Base-by-base conservation (phyloP, 2,797 vertebrate genomes). In the Prionace glauca region DNA sequence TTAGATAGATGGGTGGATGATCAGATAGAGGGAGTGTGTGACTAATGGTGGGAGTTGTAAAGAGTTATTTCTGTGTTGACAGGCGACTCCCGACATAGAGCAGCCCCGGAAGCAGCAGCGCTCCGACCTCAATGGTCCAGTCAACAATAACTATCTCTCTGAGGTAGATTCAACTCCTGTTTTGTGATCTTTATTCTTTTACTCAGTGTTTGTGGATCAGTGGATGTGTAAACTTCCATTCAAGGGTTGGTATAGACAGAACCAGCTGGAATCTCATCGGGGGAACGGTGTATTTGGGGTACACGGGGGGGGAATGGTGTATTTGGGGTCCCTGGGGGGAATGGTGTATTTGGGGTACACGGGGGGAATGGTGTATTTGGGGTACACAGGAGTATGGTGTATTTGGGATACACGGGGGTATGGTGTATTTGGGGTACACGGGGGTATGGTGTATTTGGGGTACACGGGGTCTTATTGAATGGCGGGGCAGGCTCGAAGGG, bases 71-170 rank as follows among this genome's bases (percentile, higher is more conserved):
- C 32, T n/a, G 56, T 94, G 45, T 22, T 96, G 96, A 95, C 96
- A 99, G 99, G 98, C 98, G 96, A 98, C 98, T 97, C 98, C 99
- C 87, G 97, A 98, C 95, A 97, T 98, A 90, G 99, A 99, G 95
- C 98, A 99, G 96, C 98, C 98, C 0, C 98, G 99, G 96, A 99
- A 99, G 96, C 99, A 99, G 96, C 99, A 99, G 97, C 99, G 99
- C 74, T 99, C 99, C 0, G 99, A 99, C 97, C 99, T 99, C 97
- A 99, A 99, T 41, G 98, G 99, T 91, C 99, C 99, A 0, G 96
- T 97, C 95, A 98, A 99, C 97, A 99, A 99, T 97, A 99, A 99
- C 97, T 99, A 99, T 41, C 97, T 98, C 95, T 97, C 98, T 0
- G 99, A 99, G 98, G 99, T 99, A 96, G 97, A 96, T 96, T 72